Evolutionary conservation across 35 echinoderm and acorn worm species (phyloP).

Genomic region (Stichopus chloronotus): DNA sequence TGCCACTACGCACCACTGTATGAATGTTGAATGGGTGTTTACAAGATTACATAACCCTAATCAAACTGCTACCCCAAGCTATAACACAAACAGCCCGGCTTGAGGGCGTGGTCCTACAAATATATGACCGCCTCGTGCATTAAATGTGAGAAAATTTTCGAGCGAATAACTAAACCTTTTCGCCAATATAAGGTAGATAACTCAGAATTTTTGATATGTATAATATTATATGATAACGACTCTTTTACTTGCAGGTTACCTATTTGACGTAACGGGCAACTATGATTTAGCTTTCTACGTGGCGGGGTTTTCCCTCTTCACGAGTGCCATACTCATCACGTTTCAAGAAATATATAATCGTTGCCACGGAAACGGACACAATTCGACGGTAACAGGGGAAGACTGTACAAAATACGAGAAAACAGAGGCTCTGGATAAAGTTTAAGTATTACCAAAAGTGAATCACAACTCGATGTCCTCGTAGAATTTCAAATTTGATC

Average conservation of each 20-base stretch:
- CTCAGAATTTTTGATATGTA: neutral
- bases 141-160: neutral
- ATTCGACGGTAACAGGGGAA: no score
- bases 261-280: neutral
- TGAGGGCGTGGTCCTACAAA: neutral
- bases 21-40: no score
- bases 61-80: no score
- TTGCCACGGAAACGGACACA: no score
- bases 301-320: neutral
- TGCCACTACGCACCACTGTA: no score
- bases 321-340: neutral
- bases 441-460: neutral
- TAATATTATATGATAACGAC: neutral
- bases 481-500: no score
- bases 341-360: no score
- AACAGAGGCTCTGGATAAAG: no score
- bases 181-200: neutral
- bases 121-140: neutral
- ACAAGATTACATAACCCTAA: no score
- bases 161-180: neutral
- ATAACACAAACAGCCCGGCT: neutral
- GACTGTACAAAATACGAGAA: no score
- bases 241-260: neutral
- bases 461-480: neutral
- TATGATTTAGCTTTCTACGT: slow-evolving; percentile 4